phyloP scores from a whole-genome alignment of 2,797 vertebrate species.

The Furcifer pardalis region DNA sequence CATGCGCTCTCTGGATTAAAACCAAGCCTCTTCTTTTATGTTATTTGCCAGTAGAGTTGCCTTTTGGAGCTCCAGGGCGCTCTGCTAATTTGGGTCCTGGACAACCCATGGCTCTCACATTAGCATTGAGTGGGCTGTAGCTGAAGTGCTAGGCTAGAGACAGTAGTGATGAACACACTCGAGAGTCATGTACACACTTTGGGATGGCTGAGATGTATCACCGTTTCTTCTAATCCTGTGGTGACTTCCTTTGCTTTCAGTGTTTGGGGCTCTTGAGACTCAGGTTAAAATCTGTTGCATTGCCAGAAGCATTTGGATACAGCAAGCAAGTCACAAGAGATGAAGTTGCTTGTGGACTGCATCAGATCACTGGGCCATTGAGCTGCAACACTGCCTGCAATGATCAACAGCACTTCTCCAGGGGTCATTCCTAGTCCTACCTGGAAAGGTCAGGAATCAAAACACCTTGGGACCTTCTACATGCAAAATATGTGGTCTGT shows the following conservation, averaged over 20 bases:
- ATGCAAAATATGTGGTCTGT: neutral
- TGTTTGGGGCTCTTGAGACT: no score
- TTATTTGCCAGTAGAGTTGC: neutral
- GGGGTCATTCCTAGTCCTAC: neutral
- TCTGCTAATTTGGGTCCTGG: neutral
- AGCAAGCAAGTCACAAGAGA: neutral
- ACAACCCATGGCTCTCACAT: neutral
- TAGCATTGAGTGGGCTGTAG: neutral
- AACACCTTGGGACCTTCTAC: neutral
- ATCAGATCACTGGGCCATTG: neutral
- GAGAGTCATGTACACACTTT: neutral
- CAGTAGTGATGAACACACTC: neutral
- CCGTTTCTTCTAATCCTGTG: no score
- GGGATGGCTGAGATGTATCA: no score
- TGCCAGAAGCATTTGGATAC: neutral
- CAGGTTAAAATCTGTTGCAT: neutral
- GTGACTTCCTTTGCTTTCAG: neutral
- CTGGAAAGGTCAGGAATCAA: neutral
- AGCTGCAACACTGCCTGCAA: neutral
- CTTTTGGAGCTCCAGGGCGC: neutral
- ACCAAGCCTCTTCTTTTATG: neutral
- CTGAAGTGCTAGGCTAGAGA: neutral
- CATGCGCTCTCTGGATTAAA: no score
- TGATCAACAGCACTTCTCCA: neutral
- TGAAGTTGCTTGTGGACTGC: neutral